Conservation (phyloP, 2,113 vertebrate species). For the Charina bottae region DNA sequence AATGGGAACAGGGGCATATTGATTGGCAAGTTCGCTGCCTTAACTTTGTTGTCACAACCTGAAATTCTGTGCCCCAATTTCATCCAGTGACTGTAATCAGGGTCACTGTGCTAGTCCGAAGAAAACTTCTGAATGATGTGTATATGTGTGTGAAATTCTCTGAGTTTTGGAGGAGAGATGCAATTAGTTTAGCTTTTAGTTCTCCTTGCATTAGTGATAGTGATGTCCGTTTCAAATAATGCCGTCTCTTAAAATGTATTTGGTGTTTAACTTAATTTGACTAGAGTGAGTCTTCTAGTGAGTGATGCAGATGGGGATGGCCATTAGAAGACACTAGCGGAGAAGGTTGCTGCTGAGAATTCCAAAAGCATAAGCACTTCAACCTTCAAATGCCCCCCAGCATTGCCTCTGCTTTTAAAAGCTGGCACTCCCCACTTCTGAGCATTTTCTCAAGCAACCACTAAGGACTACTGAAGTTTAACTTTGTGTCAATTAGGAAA, state of each 20-base stretch:
- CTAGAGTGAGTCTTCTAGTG: not conserved
- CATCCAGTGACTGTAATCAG: not conserved
- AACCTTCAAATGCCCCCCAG: conserved; percentile 65
- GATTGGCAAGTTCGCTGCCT: not conserved
- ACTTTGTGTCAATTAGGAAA: not conserved
- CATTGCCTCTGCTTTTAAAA: not conserved
- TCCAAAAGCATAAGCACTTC: conserved; percentile 27
- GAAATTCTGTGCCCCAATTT: conserved; percentile 9
- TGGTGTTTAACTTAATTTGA: conserved; percentile 18
- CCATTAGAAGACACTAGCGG: conserved; percentile 10
- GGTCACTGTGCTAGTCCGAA: not conserved
- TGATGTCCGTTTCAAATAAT: not conserved
- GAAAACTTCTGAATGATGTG: not conserved
- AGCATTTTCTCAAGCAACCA: not conserved
- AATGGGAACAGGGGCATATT: not conserved
- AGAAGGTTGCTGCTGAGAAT: conserved; percentile 15
- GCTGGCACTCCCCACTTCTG: not conserved
- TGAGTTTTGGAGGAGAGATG: not conserved
- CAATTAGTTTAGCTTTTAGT: not conserved
- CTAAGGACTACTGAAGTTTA: conserved; percentile 20
- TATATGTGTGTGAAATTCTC: not conserved
- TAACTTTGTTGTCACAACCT: not conserved
- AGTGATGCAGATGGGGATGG: conserved; percentile 4
- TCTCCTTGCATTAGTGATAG: not conserved
- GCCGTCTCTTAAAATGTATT: not conserved